Evolutionary conservation across 2,797 vertebrate genomes (phyloP), one percentile per base, ranked within the genome.

Genomic region (Sebastes matsubarae): DNA sequence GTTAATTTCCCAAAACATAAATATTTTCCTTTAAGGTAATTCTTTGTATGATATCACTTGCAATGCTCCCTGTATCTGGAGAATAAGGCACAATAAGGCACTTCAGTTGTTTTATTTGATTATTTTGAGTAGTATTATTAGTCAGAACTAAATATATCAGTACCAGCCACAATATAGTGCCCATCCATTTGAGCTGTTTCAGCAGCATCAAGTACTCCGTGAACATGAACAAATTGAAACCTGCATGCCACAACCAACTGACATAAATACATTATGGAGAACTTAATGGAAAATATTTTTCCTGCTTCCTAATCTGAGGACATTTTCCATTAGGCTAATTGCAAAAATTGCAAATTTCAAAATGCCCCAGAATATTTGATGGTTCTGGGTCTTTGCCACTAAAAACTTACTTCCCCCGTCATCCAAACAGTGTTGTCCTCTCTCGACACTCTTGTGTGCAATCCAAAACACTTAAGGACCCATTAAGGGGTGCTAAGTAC

Each of bases 291-390:
- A 81, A 77, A 79, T 69, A 79, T 85, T 87, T 68, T 78, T 87
- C 77, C 74, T 71, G 86, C 80, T 80, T 90, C 77, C 85, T 93
- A 82, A 94, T 93, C 76, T 81, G 83, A 90, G 78, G 79, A 86
- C 80, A 82, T 87, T 83, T 86, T 86, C 87, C 88, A 92, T 94
- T 94, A 94, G 68, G 75, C 70, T 88, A 87, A 93, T 91, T 88
- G 89, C 85, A 87, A 88, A 92, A 92, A 87, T 72, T 79, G 69
- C 22, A 79, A 65, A 87, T 85, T 82, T 88, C 57, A 82, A 89
- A 89, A 92, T 82, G 78, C 69, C 64, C 80, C 72, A 72, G 69
- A 75, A 86, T 77, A 71, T 68, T 90, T 87, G 79, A 90, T 87
- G 80, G 78, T 79, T 80, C 85, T 81, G 83, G 69, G 55, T 77